Base-by-base conservation (phyloP, 1,140 invertebrate species). In the Pinna nobilis region DNA sequence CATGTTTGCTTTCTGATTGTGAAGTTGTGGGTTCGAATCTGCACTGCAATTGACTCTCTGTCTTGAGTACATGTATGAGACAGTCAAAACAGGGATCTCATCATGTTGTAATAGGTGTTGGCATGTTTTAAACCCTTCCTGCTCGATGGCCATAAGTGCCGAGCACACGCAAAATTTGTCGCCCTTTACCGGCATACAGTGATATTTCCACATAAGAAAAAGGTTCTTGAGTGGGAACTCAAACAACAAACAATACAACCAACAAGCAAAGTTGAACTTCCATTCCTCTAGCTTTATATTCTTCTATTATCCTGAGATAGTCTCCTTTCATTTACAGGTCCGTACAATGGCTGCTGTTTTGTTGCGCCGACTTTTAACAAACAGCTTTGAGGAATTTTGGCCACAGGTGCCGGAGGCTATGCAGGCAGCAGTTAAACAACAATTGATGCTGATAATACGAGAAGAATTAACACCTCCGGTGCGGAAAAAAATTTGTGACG, bases 401-500 rank as follows among this genome's bases (percentile, higher is more conserved):
- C 92, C 94, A 6, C 92, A 92, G 92, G 89, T 98, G 55, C 91
- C 94, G 23, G 91, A 92, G 32, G 95, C 98, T 83, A 92, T 93
- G 68, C 95, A 98, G 87, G 90, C 90, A 28, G 93, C 95, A 81
- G 91, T 99, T 25, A 95, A 97, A 85, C 92, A 94, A 78, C 94
- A 98, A 87, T 91, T 99, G 57, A 91, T 99, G 20, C 80, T 94
- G 28, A 93, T 93, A 25, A 92, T 99, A 49, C 82, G 85, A 63
- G 94, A 96, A 84, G 94, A 96, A 78, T 92, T 90, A 32, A 93
- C 94, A 57, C 79, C 85, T 4, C 90, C 91, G 72, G 90, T 99
- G 51, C 91, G 96, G 75, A 94, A 95, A 71, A 99, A 98, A 91
- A 91, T 97, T 28, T 98, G 96, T 88, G 98, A 99, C 89, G 93